Evolutionary conservation across 2,113 vertebrate species (phyloP).

Genomic region (Meleagris gallopavo): DNA sequence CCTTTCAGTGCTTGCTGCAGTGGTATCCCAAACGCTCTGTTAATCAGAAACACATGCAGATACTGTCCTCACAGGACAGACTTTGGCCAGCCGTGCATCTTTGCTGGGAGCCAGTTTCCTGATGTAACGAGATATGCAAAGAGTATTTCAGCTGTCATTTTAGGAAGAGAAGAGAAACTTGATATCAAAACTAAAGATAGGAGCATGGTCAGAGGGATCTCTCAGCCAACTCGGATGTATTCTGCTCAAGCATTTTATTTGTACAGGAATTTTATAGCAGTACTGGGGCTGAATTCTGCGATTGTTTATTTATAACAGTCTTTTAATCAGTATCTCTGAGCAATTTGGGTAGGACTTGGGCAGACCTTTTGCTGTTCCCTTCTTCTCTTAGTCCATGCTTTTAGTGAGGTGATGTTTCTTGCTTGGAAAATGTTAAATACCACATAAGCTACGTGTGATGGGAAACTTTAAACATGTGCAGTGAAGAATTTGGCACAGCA

Average conservation of each 20-base stretch:
- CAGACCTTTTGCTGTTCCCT: background rate
- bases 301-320: background rate
- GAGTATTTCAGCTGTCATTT: constrained; percentile 38
- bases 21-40: background rate
- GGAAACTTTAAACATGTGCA: background rate
- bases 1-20: background rate
- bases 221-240: background rate
- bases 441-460: background rate
- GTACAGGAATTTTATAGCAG: constrained; percentile 6
- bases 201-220: background rate
- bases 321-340: background rate
- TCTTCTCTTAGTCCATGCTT: background rate
- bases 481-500: background rate
- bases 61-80: background rate
- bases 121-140: constrained; percentile 1
- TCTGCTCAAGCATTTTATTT: constrained; percentile 51
- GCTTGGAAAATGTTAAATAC: background rate
- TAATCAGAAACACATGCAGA: background rate
- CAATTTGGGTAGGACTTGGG: background rate
- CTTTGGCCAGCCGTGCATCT: background rate
- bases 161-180: constrained; percentile 17
- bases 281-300: background rate
- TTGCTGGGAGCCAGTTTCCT: constrained; percentile 13
- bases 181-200: constrained; percentile 34
- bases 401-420: background rate